A percentile compares a stretch with the other conserved stretches of the same genome.
Conservation (phyloP, 2,113 vertebrate genomes). For the Campylomormyrus tamandua region DNA sequence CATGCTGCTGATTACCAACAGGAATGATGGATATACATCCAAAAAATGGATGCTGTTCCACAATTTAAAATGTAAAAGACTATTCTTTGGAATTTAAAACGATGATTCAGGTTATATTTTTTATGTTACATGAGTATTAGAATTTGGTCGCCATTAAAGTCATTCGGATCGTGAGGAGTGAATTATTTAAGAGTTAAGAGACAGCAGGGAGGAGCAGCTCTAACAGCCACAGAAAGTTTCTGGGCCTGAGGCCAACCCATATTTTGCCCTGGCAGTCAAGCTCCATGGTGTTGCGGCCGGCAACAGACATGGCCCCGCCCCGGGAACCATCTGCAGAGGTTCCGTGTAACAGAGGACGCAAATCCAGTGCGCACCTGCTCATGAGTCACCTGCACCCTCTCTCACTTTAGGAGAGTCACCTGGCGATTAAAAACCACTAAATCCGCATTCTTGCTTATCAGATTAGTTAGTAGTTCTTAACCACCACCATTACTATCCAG, state of each 20-base stretch:
- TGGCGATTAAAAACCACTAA: slow-evolving; percentile 3
- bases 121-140: not conserved
- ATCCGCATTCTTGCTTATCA: not conserved
- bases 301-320: not conserved
- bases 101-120: not conserved
- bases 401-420: slow-evolving; percentile 15
- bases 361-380: not conserved
- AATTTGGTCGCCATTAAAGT: not conserved
- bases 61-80: not conserved
- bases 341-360: not conserved
- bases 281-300: not conserved
- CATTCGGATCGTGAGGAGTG: not conserved
- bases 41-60: not conserved
- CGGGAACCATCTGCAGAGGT: not conserved
- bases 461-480: slow-evolving; percentile 2
- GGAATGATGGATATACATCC: not conserved
- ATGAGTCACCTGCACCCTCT: not conserved
- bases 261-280: slow-evolving; percentile 23
- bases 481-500: not conserved
- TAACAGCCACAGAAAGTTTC: slow-evolving; percentile 18
- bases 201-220: slow-evolving; percentile 7
- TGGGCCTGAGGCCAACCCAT: slow-evolving; percentile 22
- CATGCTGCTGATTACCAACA: not conserved
- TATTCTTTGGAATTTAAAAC: not conserved
- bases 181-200: slow-evolving; percentile 22